Percentiles rank a stretch among this genome's conserved stretches.
Conservation (phyloP, 2,888 invertebrate genomes). For the Ichneumoninae sp. region DNA sequence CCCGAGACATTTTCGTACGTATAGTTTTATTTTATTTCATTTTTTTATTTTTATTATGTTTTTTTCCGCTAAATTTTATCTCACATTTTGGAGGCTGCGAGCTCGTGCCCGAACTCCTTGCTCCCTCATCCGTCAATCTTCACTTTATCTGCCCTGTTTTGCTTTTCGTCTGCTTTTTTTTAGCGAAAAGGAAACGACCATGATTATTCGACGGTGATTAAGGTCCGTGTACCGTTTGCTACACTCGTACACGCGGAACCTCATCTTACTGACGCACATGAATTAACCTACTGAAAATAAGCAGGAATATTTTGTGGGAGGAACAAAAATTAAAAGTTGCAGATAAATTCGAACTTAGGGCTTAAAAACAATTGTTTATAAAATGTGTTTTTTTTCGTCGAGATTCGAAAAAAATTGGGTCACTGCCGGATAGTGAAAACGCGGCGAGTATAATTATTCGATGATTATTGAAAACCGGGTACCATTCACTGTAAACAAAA, state of each 20-base stretch:
- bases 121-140: slow-evolving; percentile 34
- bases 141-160: slow-evolving; percentile 12
- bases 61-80: slow-evolving; percentile 33
- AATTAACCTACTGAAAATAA: no score
- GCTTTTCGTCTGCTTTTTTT: neutral
- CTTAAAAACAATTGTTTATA: no score
- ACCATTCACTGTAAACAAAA: no score
- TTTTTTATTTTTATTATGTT: slow-evolving; percentile 25
- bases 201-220: slow-evolving; percentile 1
- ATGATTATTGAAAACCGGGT: no score
- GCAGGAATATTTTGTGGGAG: no score
- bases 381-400: no score
- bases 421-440: neutral
- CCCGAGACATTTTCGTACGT: neutral
- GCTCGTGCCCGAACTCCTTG: slow-evolving; percentile 17
- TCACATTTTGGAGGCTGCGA: slow-evolving; percentile 41
- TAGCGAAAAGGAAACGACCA: neutral
- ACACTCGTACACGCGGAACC: no score
- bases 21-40: neutral
- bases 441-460: slow-evolving; percentile 10
- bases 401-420: no score
- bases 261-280: no score
- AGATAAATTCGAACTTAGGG: no score
- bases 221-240: neutral
- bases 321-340: no score